A percentile compares a stretch with the other conserved stretches of the same genome.
phyloP scores from a whole-genome alignment of 2,113 vertebrate species.

The Peromyscus maniculatus region DNA sequence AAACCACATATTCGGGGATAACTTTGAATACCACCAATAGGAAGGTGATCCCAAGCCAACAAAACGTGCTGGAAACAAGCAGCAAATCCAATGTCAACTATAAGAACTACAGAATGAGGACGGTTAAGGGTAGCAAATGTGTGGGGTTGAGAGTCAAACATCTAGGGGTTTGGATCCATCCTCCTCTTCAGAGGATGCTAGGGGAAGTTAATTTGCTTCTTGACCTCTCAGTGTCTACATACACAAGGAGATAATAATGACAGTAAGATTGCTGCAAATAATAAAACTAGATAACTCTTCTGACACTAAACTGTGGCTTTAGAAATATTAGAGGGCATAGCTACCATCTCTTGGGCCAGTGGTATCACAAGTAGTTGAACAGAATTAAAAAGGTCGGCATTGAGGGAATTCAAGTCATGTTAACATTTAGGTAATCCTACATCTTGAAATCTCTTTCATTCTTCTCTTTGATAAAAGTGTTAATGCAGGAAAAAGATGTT shows the following conservation, averaged over 20 bases:
- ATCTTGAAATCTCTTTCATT: not conserved
- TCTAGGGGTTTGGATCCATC: not conserved
- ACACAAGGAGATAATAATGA: not conserved
- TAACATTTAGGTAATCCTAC: slow-evolving; percentile 27
- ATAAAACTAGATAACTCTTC: not conserved
- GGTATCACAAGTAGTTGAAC: not conserved
- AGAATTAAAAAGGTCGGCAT: not conserved
- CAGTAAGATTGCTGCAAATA: not conserved
- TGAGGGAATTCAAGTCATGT: not conserved
- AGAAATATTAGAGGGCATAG: not conserved
- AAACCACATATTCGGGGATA: not conserved
- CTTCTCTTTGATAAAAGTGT: not conserved
- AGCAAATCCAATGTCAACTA: not conserved
- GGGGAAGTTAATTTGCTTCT: not conserved
- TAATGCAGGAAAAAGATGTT: not conserved
- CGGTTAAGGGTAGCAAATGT: fast-evolving
- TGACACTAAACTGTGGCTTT: not conserved
- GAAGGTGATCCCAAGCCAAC: not conserved
- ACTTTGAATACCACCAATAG: not conserved
- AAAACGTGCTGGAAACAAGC: not conserved
- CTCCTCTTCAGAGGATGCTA: not conserved
- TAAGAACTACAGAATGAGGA: not conserved
- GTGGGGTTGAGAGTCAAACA: not conserved
- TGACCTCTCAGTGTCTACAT: not conserved
- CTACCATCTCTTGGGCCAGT: not conserved